phyloP scores from a whole-genome alignment of 1,140 invertebrate genomes.

The Drosophila carrolli region DNA sequence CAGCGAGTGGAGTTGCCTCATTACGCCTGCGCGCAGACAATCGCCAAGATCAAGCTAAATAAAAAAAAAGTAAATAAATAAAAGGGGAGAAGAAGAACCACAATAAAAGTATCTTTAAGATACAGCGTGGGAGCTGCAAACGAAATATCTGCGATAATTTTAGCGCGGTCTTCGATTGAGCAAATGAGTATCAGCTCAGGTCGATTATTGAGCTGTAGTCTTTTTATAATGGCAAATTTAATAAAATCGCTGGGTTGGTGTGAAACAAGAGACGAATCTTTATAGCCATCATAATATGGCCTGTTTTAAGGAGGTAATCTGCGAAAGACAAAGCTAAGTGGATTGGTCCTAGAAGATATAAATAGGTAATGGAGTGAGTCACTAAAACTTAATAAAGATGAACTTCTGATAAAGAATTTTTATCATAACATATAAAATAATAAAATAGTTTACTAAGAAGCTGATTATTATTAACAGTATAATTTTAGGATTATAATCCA shows the following conservation, averaged over 20 bases:
- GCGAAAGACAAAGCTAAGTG: background rate
- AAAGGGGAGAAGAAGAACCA: slow-evolving; percentile 9
- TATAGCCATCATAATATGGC: slow-evolving; percentile 24
- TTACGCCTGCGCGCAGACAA: slow-evolving; percentile 76
- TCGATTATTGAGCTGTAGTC: slow-evolving; percentile 42
- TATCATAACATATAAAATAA: no score
- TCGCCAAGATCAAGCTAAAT: slow-evolving; percentile 29
- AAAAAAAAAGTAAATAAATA: slow-evolving; percentile 26
- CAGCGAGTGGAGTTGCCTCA: slow-evolving; percentile 49
- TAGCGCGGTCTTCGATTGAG: slow-evolving; percentile 40
- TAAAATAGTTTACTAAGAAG: no score
- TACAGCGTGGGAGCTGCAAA: slow-evolving; percentile 42
- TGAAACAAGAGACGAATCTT: slow-evolving; percentile 43
- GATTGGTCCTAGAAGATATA: background rate
- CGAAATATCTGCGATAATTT: slow-evolving; percentile 42
- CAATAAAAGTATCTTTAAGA: slow-evolving; percentile 28
- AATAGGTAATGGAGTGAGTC: background rate
- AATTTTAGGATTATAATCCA: no score
- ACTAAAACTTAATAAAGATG: background rate
- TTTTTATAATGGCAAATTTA: background rate
- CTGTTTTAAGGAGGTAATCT: slow-evolving; percentile 7
- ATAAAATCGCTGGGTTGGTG: background rate
- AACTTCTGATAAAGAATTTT: background rate
- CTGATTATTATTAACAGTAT: no score
- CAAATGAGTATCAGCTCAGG: slow-evolving; percentile 39